A percentile compares a stretch with the other conserved stretches of the same genome.
phyloP scores from a whole-genome alignment of 2,113 vertebrate genomes.

The Agapornis roseicollis region DNA sequence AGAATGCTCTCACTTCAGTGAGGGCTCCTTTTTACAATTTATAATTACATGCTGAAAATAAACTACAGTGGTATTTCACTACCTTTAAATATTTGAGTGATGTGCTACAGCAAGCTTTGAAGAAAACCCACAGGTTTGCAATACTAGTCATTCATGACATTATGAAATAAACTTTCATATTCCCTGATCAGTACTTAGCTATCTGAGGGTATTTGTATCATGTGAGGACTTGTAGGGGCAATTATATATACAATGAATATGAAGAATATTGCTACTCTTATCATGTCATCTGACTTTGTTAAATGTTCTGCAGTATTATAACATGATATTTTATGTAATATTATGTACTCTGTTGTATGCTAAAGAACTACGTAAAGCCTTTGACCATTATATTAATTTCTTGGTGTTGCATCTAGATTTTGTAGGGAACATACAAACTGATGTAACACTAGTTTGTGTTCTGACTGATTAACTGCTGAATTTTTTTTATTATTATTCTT shows the following conservation, averaged over 20 bases:
- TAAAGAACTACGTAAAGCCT: neutral
- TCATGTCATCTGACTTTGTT: neutral
- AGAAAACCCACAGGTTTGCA: constrained; percentile 14
- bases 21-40: neutral
- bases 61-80: constrained; percentile 18
- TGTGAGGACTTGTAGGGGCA: neutral
- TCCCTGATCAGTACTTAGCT: neutral
- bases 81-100: constrained; percentile 4
- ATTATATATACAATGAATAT: neutral
- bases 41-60: constrained; percentile 60
- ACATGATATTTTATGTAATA: neutral
- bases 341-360: neutral
- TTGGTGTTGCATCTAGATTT: neutral
- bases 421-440: neutral
- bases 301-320: neutral
- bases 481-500: neutral
- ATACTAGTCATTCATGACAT: neutral
- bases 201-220: neutral
- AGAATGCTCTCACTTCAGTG: neutral
- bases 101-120: constrained; percentile 20
- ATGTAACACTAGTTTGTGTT: neutral
- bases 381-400: neutral
- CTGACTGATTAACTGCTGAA: constrained; percentile 63
- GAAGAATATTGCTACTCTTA: neutral
- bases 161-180: neutral